These are phyloP conservation scores for Scaptomyza hsui DNA, from an alignment of 1,140 invertebrate genomes.

Conservation along the genomic window DNA sequence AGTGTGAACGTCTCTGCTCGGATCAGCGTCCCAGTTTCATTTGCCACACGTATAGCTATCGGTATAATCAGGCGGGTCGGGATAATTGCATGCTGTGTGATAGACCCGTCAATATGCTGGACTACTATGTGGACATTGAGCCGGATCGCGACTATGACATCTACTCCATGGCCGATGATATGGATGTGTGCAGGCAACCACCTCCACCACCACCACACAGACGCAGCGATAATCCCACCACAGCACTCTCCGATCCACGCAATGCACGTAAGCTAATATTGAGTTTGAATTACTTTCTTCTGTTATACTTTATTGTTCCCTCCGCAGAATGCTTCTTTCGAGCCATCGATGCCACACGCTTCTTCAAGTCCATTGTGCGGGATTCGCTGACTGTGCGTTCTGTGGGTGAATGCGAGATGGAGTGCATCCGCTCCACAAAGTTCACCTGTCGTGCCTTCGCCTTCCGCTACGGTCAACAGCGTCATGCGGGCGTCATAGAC, in stretches of 20 bases:
- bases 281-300: not conserved
- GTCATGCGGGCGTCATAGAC: slow-evolving; percentile 86
- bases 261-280: slow-evolving; percentile 72
- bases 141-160: slow-evolving; percentile 91
- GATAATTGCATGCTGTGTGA: slow-evolving; percentile 92
- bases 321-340: slow-evolving; percentile 92
- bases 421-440: slow-evolving; percentile 87
- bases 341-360: slow-evolving; percentile 88
- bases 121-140: slow-evolving; percentile 89
- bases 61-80: slow-evolving; percentile 83
- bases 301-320: slow-evolving; percentile 27
- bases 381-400: slow-evolving; percentile 87
- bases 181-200: slow-evolving; percentile 84
- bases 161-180: slow-evolving; percentile 88
- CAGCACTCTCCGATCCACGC: slow-evolving; percentile 71
- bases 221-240: slow-evolving; percentile 58
- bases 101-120: slow-evolving; percentile 87
- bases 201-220: slow-evolving; percentile 32
- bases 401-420: slow-evolving; percentile 90
- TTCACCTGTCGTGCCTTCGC: slow-evolving; percentile 92
- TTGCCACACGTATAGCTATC: slow-evolving; percentile 91
- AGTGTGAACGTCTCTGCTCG: slow-evolving; percentile 90
- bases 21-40: slow-evolving; percentile 87
- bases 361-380: slow-evolving; percentile 86
- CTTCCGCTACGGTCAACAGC: slow-evolving; percentile 88